These are phyloP conservation scores for Eupithecia exiguata DNA, from an alignment of 2,888 invertebrate genomes.

Conservation along the genomic window DNA sequence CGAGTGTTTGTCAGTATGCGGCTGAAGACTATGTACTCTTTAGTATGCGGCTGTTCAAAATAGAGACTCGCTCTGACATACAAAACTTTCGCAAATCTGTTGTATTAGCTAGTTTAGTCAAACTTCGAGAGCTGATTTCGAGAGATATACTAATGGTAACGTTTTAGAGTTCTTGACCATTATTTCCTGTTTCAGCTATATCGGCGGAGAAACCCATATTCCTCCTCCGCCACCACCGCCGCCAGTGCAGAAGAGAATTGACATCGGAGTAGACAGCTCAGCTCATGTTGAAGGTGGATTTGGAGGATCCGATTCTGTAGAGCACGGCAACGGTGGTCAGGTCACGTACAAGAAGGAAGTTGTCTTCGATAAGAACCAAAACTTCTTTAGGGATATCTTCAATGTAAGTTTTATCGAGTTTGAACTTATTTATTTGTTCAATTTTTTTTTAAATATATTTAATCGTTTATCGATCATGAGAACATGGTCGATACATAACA, in stretches of 20 bases:
- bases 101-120: background rate
- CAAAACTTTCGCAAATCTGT: background rate
- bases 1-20: background rate
- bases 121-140: background rate
- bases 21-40: too few species aligned
- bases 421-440: background rate
- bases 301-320: conserved; percentile 48
- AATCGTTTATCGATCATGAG: background rate
- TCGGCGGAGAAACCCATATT: conserved; percentile 56
- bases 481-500: too few species aligned
- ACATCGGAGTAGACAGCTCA: conserved; percentile 56
- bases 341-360: conserved; percentile 63
- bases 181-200: conserved; percentile 41
- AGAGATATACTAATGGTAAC: background rate
- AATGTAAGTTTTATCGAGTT: conserved; percentile 77
- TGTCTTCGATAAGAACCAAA: conserved; percentile 64
- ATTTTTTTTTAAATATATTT: background rate
- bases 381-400: conserved; percentile 85
- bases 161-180: background rate
- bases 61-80: background rate
- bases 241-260: conserved; percentile 65
- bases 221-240: conserved; percentile 53
- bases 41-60: background rate
- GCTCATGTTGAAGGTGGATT: conserved; percentile 39
- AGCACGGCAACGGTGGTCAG: conserved; percentile 45